Base-by-base conservation (phyloP, 1,140 invertebrate genomes). In the Macrotrachela quadricornifera region DNA sequence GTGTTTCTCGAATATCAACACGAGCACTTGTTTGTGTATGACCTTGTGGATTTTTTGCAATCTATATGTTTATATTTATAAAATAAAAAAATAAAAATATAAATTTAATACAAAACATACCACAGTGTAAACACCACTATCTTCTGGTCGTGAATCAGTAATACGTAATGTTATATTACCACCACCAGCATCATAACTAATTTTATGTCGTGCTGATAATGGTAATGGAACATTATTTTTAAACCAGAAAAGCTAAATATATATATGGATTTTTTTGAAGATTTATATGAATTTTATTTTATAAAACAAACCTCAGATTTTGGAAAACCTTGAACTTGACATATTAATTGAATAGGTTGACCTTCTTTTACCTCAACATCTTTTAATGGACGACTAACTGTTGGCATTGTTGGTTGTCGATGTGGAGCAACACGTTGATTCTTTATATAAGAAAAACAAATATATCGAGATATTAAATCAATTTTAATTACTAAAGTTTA, bases 81-180 rank as follows among this genome's bases (percentile, higher is more conserved):
- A 46, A 44, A 46, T 44, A 40, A 46, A 53, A 3, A 47, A 44
- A 53, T 47, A 47, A 6, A 15, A 6, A 53, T 53, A 44, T 41
- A 47, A 44, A 38, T 46, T 53, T 21, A 17, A 30, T 36, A 37
- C 3, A 53, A 16, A n/a, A 44, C 51, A 53, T 53, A 73, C 71
- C 9, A 83, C 75, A 10, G 78, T 77, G 64, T 86, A 86, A 64
- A 80, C 82, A 45, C 82, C 83, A 59, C 78, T 75, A 61, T 83
- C 79, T 55, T 79, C 75, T 2, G 75, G 73, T 8, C 74, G 76
- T 41, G 80, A 75, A 45, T 76, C 65, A 42, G 74, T 64, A 43
- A 83, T 69, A 13, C 73, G 75, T 21, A 84, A 66, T 18, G 72
- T 74, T 14, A 21, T 37, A 0, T 40, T n/a, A 36, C 41, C 46